A percentile compares a stretch with the other conserved stretches of the same genome.
Conservation (phyloP, 2,797 vertebrate genomes). For the Sphenodon punctatus region DNA sequence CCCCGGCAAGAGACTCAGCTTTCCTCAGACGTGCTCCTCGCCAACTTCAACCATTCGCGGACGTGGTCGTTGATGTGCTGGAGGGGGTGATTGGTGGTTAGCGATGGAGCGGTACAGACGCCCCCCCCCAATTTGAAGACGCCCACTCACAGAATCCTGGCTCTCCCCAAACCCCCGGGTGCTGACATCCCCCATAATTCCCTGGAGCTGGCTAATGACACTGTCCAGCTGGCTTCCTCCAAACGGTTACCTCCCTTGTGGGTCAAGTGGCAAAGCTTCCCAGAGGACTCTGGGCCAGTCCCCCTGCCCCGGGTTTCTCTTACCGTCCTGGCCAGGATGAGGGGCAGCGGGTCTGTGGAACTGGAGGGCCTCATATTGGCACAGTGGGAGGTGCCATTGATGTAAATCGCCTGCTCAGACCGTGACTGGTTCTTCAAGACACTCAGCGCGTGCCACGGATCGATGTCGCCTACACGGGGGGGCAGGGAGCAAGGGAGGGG, state of each 20-base stretch:
- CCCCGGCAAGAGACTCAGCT: neutral
- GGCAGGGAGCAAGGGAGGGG: neutral
- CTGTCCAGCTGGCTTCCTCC: neutral
- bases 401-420: constrained; percentile 72
- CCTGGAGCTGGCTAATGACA: no score
- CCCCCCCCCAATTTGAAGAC: no score
- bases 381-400: constrained; percentile 82
- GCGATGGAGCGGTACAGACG: no score
- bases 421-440: constrained; percentile 66
- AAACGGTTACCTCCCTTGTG: no score
- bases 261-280: no score
- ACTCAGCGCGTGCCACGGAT: constrained; percentile 87
- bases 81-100: neutral
- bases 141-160: neutral
- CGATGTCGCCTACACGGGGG: constrained; percentile 74
- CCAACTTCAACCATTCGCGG: neutral
- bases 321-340: constrained; percentile 81
- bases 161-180: neutral
- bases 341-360: constrained; percentile 71
- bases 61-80: constrained; percentile 44
- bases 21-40: neutral
- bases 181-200: neutral
- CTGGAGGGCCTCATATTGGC: constrained; percentile 77
- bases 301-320: neutral
- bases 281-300: no score